Evolutionary conservation across 37 sponge, comb jelly and placozoan genomes (phyloP).

Genomic region (Bolinopsis microptera): DNA sequence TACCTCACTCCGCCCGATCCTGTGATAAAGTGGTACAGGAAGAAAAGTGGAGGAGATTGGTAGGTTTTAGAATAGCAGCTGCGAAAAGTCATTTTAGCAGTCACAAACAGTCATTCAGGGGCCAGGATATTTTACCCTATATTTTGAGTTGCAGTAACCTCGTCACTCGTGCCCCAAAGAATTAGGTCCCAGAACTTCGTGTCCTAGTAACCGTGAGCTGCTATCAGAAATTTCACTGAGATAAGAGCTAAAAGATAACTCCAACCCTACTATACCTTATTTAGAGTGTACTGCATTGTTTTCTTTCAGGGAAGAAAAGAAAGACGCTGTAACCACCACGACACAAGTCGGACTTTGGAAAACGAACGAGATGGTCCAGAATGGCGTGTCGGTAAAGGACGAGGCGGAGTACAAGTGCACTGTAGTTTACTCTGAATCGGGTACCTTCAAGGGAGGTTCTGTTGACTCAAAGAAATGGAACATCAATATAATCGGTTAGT

Average conservation of each 20-base stretch:
- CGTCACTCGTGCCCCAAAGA: too few species aligned
- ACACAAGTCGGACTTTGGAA: not conserved
- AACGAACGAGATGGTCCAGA: not conserved
- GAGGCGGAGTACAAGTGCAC: not conserved
- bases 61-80: too few species aligned
- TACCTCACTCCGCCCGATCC: constrained; percentile 46
- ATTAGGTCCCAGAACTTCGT: too few species aligned
- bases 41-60: not conserved
- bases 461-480: not conserved
- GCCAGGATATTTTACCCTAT: too few species aligned
- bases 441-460: not conserved
- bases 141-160: too few species aligned
- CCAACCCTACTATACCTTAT: too few species aligned
- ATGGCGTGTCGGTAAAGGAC: not conserved
- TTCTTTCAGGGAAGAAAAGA: not conserved
- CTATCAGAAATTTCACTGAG: too few species aligned
- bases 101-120: too few species aligned
- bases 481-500: not conserved
- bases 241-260: too few species aligned
- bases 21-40: not conserved
- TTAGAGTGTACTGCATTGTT: too few species aligned
- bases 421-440: not conserved
- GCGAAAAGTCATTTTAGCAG: too few species aligned
- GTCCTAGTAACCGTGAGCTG: too few species aligned
- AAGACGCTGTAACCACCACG: not conserved